phyloP scores from a whole-genome alignment of 2,888 invertebrate species.

The Tetragnatha montana region DNA sequence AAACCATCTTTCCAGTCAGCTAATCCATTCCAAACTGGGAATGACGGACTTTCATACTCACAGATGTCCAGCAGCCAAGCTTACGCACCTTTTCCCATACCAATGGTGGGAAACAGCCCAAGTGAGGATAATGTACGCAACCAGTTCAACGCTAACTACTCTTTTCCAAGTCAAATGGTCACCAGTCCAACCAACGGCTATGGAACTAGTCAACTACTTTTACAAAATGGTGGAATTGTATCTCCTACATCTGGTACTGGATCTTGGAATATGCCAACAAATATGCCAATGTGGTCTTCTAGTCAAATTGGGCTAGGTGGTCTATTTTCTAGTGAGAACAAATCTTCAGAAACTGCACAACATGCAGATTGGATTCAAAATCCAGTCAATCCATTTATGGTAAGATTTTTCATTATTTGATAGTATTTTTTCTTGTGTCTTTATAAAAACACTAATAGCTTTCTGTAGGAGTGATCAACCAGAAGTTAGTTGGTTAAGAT shows the following conservation, averaged over 20 bases:
- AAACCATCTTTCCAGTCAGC: constrained; percentile 51
- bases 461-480: neutral
- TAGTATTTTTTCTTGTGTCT: neutral
- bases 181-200: constrained; percentile 63
- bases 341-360: constrained; percentile 52
- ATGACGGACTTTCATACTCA: constrained; percentile 36
- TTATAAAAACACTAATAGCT: neutral
- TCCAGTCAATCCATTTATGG: constrained; percentile 65
- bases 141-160: constrained; percentile 60
- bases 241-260: constrained; percentile 43
- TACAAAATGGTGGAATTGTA: constrained; percentile 66
- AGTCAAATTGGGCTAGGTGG: constrained; percentile 59
- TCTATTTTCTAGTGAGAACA: constrained; percentile 59
- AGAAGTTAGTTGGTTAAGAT: neutral
- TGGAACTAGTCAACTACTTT: constrained; percentile 30
- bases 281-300: constrained; percentile 63
- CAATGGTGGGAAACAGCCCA: constrained; percentile 67
- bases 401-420: constrained; percentile 17
- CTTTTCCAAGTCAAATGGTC: constrained; percentile 46
- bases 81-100: constrained; percentile 62
- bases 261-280: constrained; percentile 58
- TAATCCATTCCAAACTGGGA: constrained; percentile 66
- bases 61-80: constrained; percentile 37
- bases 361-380: constrained; percentile 67
- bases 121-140: constrained; percentile 61